A percentile compares a stretch with the other conserved stretches of the same genome.
phyloP scores from a whole-genome alignment of 2,113 vertebrate genomes.

The Balaeniceps rex region DNA sequence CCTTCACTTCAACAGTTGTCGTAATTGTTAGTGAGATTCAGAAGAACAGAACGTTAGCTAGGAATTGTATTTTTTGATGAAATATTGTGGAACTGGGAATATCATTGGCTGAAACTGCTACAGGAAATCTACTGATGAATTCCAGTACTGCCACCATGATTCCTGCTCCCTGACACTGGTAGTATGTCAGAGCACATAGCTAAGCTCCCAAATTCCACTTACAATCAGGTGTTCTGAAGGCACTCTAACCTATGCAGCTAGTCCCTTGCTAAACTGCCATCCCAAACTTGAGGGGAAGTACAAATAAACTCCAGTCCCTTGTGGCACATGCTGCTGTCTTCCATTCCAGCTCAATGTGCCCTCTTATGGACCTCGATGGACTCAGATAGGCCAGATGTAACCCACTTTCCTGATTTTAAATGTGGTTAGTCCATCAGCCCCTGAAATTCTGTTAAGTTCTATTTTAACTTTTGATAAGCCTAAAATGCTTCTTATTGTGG shows the following conservation, averaged over 20 bases:
- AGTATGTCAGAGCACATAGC: background rate
- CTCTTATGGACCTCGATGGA: fast-evolving
- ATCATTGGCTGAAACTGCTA: background rate
- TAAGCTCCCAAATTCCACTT: background rate
- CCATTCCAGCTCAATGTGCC: background rate
- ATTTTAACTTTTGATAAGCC: background rate
- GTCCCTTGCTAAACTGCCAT: background rate
- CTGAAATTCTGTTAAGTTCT: background rate
- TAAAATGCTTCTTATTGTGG: background rate
- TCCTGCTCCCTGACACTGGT: background rate
- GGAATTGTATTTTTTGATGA: background rate
- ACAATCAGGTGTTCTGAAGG: background rate
- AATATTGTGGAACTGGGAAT: background rate
- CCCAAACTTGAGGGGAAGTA: background rate
- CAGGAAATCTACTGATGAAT: background rate
- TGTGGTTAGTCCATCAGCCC: background rate
- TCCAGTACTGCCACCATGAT: background rate
- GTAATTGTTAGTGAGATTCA: background rate
- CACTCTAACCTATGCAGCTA: background rate
- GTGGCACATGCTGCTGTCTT: background rate
- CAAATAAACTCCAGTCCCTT: background rate
- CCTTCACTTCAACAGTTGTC: background rate
- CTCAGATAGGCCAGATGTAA: background rate
- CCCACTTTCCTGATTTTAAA: background rate
- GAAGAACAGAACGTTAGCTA: background rate